Conservation (phyloP, 2,888 invertebrate species). For the Chymomyza fuscimana region DNA sequence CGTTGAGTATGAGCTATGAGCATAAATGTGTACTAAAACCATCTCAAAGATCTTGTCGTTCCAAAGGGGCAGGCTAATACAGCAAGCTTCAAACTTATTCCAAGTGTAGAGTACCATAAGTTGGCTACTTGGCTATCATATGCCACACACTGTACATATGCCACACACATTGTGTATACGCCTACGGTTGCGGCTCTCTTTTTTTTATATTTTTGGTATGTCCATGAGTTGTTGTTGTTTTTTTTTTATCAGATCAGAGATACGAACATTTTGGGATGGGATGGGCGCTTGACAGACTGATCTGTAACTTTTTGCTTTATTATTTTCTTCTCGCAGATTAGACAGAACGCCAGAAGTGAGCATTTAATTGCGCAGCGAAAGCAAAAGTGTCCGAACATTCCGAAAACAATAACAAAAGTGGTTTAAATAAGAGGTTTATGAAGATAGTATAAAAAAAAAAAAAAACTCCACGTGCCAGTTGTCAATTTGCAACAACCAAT, state of each 20-base stretch:
- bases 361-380: conserved; percentile 5
- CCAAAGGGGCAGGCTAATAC: too few relatives aligned
- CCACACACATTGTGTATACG: not conserved
- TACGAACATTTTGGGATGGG: conserved; percentile 17
- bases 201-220: conserved; percentile 13
- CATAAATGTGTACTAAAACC: too few relatives aligned
- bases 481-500: not conserved
- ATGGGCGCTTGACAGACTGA: not conserved
- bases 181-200: conserved; percentile 16
- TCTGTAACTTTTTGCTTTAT: conserved; percentile 5
- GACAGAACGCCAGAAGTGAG: not conserved
- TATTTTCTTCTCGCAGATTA: not conserved
- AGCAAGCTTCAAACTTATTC: too few relatives aligned
- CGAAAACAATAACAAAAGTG: not conserved
- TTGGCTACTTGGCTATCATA: not conserved
- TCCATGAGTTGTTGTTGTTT: conserved; percentile 16
- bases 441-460: not conserved
- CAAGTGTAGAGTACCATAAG: not conserved
- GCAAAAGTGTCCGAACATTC: not conserved
- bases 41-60: too few relatives aligned
- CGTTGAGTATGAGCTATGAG: too few relatives aligned
- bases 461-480: not conserved
- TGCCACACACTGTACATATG: not conserved
- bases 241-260: conserved; percentile 30
- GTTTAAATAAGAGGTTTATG: not conserved